phyloP scores from a whole-genome alignment of 2,797 vertebrate species.

The Ataeniobius toweri region DNA sequence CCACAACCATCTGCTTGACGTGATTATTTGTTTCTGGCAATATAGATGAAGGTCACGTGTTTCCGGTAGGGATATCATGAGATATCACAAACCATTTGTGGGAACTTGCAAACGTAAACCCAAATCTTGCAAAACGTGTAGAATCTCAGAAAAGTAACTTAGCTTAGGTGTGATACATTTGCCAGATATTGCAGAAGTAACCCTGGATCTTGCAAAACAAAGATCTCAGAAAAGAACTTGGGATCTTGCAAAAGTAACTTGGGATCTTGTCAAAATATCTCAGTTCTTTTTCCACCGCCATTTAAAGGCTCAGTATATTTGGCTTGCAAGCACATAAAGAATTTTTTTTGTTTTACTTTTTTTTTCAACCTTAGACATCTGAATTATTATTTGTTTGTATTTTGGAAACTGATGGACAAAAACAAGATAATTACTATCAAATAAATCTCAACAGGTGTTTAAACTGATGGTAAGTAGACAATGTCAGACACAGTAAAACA shows the following conservation, averaged over 20 bases:
- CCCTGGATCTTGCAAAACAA: not conserved
- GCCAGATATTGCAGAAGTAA: not conserved
- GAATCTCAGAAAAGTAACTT: not conserved
- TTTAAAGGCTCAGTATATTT: not conserved
- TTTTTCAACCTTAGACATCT: not conserved
- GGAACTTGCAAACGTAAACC: not conserved
- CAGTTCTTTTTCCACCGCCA: not conserved
- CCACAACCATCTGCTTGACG: not conserved
- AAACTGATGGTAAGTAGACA: conserved; percentile 1
- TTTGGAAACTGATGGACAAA: not conserved
- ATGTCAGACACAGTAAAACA: not conserved
- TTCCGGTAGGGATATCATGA: not conserved
- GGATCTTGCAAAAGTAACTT: not conserved
- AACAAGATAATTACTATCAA: not conserved
- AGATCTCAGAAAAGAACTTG: not conserved
- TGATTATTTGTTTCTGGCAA: not conserved
- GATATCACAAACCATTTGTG: not conserved
- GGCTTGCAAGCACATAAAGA: not conserved
- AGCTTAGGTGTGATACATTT: not conserved
- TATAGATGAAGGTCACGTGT: not conserved
- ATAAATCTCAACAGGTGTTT: not conserved
- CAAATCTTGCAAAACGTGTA: too few species aligned
- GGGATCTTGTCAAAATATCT: not conserved
- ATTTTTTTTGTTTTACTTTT: not conserved
- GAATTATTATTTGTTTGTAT: not conserved